Conservation (phyloP, 2,888 invertebrate species). For the Eristalinus sepulchralis region DNA sequence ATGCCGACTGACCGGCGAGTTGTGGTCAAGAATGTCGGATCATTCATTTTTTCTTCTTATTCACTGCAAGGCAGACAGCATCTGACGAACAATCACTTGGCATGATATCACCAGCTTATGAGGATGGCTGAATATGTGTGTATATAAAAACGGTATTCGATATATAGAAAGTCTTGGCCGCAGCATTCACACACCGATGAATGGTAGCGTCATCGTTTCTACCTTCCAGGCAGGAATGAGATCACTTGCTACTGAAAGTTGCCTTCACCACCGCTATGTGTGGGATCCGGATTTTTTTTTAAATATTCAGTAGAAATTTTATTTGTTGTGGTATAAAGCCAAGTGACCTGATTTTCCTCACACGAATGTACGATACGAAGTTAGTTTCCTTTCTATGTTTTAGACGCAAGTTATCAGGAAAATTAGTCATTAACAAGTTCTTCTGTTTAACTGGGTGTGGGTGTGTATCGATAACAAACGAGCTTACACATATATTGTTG, state of each 20-base stretch:
- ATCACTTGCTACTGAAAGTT: slow-evolving; percentile 35
- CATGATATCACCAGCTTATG: slow-evolving; percentile 28
- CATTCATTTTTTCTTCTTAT: not conserved
- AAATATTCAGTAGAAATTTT: slow-evolving; percentile 22
- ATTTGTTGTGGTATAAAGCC: not conserved
- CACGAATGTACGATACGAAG: not conserved
- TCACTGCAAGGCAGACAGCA: not conserved
- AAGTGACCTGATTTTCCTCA: slow-evolving; percentile 40
- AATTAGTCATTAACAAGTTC: slow-evolving; percentile 19
- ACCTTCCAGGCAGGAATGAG: slow-evolving; percentile 34
- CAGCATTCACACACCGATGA: not conserved
- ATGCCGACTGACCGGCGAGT: not conserved
- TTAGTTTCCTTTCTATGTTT: slow-evolving; percentile 5
- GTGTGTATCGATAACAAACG: not conserved
- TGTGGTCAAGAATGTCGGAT: slow-evolving; percentile 7
- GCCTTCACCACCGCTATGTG: not conserved
- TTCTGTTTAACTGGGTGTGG: not conserved
- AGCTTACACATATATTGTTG: not conserved
- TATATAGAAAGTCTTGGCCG: slow-evolving; percentile 41
- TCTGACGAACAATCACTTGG: not conserved
- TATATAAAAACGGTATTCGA: not conserved
- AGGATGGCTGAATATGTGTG: not conserved
- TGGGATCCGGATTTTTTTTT: not conserved
- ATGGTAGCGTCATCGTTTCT: slow-evolving; percentile 32
- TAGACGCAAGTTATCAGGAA: slow-evolving; percentile 13